Percentiles rank a stretch among this genome's conserved stretches.
Conservation (phyloP, 2,797 vertebrate genomes). For the Crossoptilon crossoptilon region DNA sequence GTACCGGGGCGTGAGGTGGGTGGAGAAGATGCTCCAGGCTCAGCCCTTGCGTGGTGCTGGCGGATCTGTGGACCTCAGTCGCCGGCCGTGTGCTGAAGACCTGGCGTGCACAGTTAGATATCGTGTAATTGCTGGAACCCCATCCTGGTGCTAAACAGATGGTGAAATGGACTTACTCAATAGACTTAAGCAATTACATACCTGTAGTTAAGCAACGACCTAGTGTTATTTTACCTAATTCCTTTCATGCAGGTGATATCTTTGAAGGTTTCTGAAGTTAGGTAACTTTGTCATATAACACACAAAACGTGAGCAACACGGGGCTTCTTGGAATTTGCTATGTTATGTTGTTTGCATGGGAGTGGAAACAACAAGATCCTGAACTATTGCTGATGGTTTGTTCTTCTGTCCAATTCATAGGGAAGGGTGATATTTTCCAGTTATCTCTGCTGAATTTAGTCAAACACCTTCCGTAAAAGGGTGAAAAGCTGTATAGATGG, state of each 20-base stretch:
- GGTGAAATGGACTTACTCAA: background rate
- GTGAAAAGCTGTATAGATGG: background rate
- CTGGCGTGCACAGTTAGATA: background rate
- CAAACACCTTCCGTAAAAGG: background rate
- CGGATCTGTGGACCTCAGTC: background rate
- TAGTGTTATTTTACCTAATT: slow-evolving; percentile 30
- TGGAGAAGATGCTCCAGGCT: background rate
- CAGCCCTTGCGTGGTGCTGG: background rate
- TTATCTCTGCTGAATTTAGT: background rate
- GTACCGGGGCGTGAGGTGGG: background rate
- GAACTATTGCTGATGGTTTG: background rate
- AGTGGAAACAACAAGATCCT: background rate
- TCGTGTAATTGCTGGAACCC: background rate
- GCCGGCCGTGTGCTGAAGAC: rapidly evolving
- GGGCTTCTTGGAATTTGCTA: background rate
- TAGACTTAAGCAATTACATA: slow-evolving; percentile 37
- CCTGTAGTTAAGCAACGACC: slow-evolving; percentile 26
- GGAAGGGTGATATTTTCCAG: background rate
- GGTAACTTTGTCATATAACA: background rate
- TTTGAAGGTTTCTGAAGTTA: background rate
- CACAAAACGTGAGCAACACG: background rate
- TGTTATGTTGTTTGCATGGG: background rate
- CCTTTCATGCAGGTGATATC: background rate
- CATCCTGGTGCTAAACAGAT: background rate
- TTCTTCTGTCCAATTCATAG: rapidly evolving